Evolutionary conservation across 2,113 vertebrate species (phyloP), one percentile per base, ranked within the genome.

Genomic region (Perccottus glenii): DNA sequence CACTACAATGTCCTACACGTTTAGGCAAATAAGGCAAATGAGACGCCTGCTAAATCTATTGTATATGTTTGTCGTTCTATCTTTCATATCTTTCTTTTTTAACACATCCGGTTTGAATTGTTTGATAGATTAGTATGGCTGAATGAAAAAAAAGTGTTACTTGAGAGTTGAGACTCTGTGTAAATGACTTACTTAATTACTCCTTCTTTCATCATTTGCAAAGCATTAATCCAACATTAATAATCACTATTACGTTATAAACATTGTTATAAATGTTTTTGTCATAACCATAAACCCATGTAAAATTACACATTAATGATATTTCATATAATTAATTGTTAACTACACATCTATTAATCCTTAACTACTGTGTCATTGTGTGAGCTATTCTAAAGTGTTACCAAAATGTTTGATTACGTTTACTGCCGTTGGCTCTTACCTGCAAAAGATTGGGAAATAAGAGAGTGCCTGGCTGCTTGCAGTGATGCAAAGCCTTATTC

Each of bases 391-490:
- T 27, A 1, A 3, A 27, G 19, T 27, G 19, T 27, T 27, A 27
- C 19, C 3, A 2, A 2, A 3, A 27, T 27, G 19, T 27, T 27
- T 27, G 19, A 27, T 27, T 27, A 55, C n/a, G 7, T 38, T 3
- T 9, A 12, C 14, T 55, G 52, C 33, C 15, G 35, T 11, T 55
- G 6, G 11, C 14, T 55, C 52, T 9, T 38, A n/a, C 32, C 12
- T 4, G 33, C 33, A n/a, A 12, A 14, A 9, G 6, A 7, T 36
- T 32, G 8, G 32, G 14, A 33, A 36, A 12, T 55, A 2, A 53
- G 52, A 55, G 52, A n/a, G 52, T 15, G 52, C 52, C 14, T 36
- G 19, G 53, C 33, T 12, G 35, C 49, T 70, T 63, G 16, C 36
- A 48, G 32, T 71, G 27, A 43, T 48, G 38, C 27, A 19, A 46